These are phyloP conservation scores for Anguilla marmorata DNA, from an alignment of 2,797 vertebrate genomes.

Conservation along the genomic window DNA sequence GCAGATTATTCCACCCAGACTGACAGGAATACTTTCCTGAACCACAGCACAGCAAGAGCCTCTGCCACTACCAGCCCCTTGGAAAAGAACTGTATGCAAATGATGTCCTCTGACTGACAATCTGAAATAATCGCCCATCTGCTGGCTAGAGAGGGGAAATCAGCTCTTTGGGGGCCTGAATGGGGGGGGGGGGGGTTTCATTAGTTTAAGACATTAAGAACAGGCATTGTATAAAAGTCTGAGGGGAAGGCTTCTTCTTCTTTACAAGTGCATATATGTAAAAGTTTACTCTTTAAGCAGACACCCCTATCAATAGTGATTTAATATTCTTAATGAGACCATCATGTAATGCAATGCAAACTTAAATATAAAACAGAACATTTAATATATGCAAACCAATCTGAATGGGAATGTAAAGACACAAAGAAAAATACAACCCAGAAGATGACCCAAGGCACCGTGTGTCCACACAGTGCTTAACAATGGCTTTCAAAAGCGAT, in stretches of 20 bases:
- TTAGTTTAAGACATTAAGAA: constrained; percentile 10
- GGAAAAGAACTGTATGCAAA: constrained; percentile 27
- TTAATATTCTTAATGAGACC: neutral
- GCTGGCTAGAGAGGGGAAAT: constrained; percentile 17
- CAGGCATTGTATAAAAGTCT: neutral
- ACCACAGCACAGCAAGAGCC: constrained; percentile 8
- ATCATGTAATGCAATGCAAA: neutral
- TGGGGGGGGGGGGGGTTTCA: neutral
- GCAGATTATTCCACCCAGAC: constrained; percentile 1
- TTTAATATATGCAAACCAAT: neutral
- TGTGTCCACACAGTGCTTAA: neutral
- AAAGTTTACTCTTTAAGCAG: neutral
- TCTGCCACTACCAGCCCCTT: constrained; percentile 8
- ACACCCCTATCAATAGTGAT: neutral
- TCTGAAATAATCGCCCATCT: constrained; percentile 35
- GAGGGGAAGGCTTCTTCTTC: neutral
- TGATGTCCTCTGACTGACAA: constrained; percentile 32
- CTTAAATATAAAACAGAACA: neutral
- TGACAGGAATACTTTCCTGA: neutral
- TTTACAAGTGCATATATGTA: neutral
- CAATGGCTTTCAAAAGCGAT: neutral
- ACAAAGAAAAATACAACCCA: neutral
- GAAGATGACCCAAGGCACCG: no score
- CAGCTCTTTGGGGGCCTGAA: neutral
- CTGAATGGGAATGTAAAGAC: neutral